Base-by-base conservation (phyloP, 1,140 invertebrate species). In the Galleria mellonella region DNA sequence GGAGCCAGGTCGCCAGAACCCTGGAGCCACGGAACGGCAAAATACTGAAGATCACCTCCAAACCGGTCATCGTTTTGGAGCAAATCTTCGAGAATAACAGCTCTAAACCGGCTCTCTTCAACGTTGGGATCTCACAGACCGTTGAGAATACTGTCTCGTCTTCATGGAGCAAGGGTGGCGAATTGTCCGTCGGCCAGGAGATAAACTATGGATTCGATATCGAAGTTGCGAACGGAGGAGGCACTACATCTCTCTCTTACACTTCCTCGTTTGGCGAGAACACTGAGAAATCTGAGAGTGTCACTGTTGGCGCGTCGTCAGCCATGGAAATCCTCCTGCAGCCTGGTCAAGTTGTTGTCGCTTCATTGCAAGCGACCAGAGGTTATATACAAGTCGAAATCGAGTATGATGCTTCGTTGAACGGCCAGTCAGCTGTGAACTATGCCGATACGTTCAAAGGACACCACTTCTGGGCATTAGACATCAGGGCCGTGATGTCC, bases 71-170 rank as follows among this genome's bases (percentile, higher is more conserved):
- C 5, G 38, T 62, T 1, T 10, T 30, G 7, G 38, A 12, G 0
- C 38, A 55, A 12, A 14, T 35, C 1, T 50, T 59, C 7, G 23
- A 44, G 4, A 62, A 62, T 15, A 50, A 50, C 9, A 43, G 40
- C 30, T 12, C 38, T 0, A 39, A 30, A 12, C 11, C 29, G 0
- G 45, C 33, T 0, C 49, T 9, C 9, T 56, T 53, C 17, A 30
- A 49, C 1, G 47, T 33, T 2, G 27, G 23, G 2, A 48, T 55
- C 2, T 9, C 35, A 1, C 32, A 52, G 5, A 3, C 35, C 1
- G 44, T 58, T 7, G 30, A 55, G 1, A 47, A 59, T 10, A 49
- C 43, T 0, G 37, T 57, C 0, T 15, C 44, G 0, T 45, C 47
- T n/a, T 36, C 17, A 4, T 64, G 56, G 56, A 33, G 31, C 0